Conservation (phyloP, 92 coral and sea anemone species). For the Heliopora coerulea region DNA sequence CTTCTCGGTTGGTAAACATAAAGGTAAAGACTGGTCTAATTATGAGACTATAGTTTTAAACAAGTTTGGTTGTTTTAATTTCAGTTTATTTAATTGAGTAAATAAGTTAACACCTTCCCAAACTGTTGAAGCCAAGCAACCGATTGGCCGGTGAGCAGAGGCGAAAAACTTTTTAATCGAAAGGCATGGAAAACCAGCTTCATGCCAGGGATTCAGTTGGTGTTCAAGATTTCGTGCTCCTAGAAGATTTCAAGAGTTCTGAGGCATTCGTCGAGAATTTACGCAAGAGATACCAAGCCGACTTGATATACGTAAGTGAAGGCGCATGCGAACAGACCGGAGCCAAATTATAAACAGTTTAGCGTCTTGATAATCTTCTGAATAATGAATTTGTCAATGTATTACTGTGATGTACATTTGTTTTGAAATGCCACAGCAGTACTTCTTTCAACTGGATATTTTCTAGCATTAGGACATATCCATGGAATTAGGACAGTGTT, state of each 20-base stretch:
- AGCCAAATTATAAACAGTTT: too few species aligned
- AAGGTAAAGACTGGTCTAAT: neutral
- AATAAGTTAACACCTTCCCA: neutral
- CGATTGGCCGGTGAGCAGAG: slow-evolving; percentile 13
- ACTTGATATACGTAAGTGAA: slow-evolving; percentile 87
- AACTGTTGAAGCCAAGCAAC: neutral
- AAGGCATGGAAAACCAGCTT: slow-evolving; percentile 82
- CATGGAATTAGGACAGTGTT: too few species aligned
- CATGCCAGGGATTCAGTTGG: slow-evolving; percentile 93
- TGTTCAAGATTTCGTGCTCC: slow-evolving; percentile 94
- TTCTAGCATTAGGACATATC: too few species aligned
- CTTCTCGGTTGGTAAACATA: slow-evolving; percentile 20
- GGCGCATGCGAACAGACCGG: too few species aligned
- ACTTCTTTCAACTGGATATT: too few species aligned
- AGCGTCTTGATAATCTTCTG: too few species aligned
- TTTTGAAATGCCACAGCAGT: too few species aligned
- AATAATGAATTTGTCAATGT: too few species aligned
- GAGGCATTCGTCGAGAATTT: slow-evolving; percentile 93
- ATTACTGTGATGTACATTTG: too few species aligned
- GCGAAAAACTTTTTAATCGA: slow-evolving; percentile 1
- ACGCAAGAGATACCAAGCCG: slow-evolving; percentile 86
- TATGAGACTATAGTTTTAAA: neutral
- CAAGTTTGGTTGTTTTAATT: neutral
- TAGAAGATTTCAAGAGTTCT: slow-evolving; percentile 85
- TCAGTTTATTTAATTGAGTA: neutral